Base-by-base conservation (phyloP, 2,113 vertebrate species). In the Neodon shergylaensis region DNA sequence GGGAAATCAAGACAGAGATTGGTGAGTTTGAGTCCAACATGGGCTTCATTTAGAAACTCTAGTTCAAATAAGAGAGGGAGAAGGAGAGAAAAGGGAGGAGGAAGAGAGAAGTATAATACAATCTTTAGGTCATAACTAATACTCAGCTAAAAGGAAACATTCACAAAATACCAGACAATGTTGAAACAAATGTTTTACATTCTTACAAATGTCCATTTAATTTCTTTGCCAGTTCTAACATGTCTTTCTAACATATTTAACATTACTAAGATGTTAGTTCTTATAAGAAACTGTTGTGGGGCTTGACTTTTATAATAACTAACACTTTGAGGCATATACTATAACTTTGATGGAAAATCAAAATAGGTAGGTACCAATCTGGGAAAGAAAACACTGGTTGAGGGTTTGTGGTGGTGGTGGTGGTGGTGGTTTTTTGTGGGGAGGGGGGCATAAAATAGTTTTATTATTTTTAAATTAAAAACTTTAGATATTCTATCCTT, bases 301-400 rank as follows among this genome's bases (percentile, higher is more conserved):
- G 81, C n/a, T 96, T 92, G 63, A 66, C 42, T 94, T 91, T 94
- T 90, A 87, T 54, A 79, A 87, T 84, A 72, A 83, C 83, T 93
- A 84, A 87, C 24, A 88, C 31, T 95, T 90, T 58, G 78, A 49
- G 49, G 52, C 33, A 63, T 79, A 70, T 1, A 79, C 39, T 96
- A 22, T 92, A 76, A 90, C 76, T 94, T 86, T 92, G 39, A 86
- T 52, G 54, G 44, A 84, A 95, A 82, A 63, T 68, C 78, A 77
- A 89, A 97, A 76, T 87, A 72, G 22, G 94, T n/a, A 16, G 22
- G 16, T 68, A 36, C 28, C 68, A 94, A 90, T 92, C 52, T 94
- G 28, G 88, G 49, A 61, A 13, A 72, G 36, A 95, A 88, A 72
- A 16, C 31, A 74, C 24, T 36, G 28, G 16, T 85, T 21, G 39